Conservation (phyloP, 2,888 invertebrate genomes). For the Bruchidius siliquastri region DNA sequence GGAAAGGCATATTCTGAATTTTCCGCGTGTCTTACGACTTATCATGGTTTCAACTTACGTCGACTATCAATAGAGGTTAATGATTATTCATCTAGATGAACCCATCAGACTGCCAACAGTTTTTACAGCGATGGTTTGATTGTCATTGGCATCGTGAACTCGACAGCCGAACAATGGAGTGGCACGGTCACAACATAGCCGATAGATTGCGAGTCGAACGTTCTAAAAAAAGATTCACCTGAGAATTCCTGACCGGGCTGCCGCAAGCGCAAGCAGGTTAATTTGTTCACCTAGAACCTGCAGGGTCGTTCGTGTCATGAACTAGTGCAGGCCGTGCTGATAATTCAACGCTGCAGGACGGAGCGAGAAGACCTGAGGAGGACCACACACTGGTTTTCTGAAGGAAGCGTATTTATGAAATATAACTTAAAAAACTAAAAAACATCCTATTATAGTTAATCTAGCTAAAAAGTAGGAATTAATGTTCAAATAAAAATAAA, state of each 20-base stretch:
- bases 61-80: too few relatives aligned
- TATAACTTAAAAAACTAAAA: too few relatives aligned
- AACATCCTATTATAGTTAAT: too few relatives aligned
- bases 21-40: too few relatives aligned
- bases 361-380: not conserved
- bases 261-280: not conserved
- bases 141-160: not conserved
- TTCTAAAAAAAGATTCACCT: slow-evolving; percentile 1
- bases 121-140: not conserved
- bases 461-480: too few relatives aligned
- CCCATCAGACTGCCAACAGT: not conserved
- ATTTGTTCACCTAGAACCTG: slow-evolving; percentile 4
- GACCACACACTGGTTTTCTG: not conserved
- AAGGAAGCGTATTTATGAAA: too few relatives aligned
- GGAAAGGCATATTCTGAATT: too few relatives aligned
- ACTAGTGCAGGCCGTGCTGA: not conserved
- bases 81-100: too few relatives aligned
- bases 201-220: not conserved
- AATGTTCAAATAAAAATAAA: too few relatives aligned
- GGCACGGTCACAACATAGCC: not conserved
- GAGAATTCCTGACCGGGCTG: not conserved
- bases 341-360: not conserved
- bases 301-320: slow-evolving; percentile 3
- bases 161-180: not conserved
- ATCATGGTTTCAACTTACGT: too few relatives aligned